Evolutionary conservation across 2,113 vertebrate genomes (phyloP).

Genomic region (Aepyceros melampus): DNA sequence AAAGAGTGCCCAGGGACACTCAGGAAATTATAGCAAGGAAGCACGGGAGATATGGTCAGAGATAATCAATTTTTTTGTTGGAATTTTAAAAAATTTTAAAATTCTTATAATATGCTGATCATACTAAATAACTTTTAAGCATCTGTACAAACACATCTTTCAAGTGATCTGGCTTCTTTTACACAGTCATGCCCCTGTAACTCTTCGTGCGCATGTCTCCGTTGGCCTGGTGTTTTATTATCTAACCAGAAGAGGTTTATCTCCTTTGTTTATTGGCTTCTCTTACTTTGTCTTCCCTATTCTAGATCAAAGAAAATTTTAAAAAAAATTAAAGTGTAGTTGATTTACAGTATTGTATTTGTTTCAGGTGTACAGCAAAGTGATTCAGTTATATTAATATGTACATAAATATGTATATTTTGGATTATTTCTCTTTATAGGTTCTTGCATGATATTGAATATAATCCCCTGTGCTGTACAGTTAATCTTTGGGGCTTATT

Average conservation of each 20-base stretch:
- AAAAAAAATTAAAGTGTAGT: background rate
- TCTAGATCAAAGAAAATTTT: background rate
- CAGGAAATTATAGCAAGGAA: background rate
- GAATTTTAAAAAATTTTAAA: background rate
- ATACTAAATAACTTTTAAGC: background rate
- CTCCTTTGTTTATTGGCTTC: fast-evolving
- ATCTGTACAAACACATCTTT: background rate
- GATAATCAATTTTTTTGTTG: background rate
- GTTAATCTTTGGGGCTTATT: background rate
- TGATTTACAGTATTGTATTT: background rate
- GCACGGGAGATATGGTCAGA: background rate
- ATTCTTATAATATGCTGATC: background rate
- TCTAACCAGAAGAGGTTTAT: too few relatives aligned
- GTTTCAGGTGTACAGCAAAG: background rate
- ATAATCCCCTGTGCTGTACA: background rate
- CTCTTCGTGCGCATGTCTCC: fast-evolving
- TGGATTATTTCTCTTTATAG: background rate
- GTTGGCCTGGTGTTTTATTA: background rate
- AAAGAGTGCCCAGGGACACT: too few relatives aligned
- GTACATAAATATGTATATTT: background rate
- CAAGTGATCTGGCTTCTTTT: background rate
- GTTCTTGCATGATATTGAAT: background rate
- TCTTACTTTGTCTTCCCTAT: too few relatives aligned
- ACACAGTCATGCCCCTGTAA: background rate
- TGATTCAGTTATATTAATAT: background rate